Conservation (phyloP, 1,140 invertebrate species). For the Apis florea region DNA sequence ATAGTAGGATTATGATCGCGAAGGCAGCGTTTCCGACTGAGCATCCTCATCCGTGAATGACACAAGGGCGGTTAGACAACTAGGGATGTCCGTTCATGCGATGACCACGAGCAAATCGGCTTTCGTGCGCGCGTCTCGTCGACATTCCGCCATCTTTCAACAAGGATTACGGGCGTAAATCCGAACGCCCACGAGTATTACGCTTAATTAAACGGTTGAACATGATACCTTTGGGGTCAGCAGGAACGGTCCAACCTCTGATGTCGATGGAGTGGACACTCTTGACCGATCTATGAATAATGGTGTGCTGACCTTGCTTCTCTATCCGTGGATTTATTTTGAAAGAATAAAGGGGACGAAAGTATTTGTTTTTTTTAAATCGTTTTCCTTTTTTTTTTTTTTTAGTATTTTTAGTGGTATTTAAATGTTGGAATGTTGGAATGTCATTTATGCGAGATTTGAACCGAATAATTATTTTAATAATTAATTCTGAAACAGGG, state of each 20-base stretch:
- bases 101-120: constrained; percentile 38
- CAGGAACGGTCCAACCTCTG: too few species aligned
- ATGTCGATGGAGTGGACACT: neutral
- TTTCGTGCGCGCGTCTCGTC: neutral
- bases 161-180: constrained; percentile 25
- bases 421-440: too few species aligned
- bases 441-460: too few species aligned
- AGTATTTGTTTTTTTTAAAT: too few species aligned
- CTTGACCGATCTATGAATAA: too few species aligned
- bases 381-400: too few species aligned
- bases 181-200: constrained; percentile 7
- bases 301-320: too few species aligned
- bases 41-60: neutral
- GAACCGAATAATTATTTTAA: too few species aligned
- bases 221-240: neutral
- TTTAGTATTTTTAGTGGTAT: too few species aligned
- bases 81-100: neutral
- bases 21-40: neutral
- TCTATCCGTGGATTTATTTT: too few species aligned
- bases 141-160: constrained; percentile 19
- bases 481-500: too few species aligned
- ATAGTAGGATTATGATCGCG: neutral
- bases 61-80: neutral
- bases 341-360: too few species aligned
- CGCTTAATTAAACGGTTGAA: constrained; percentile 25